phyloP scores from a whole-genome alignment of 64 coral and sea anemone species.

The Hydrozoanthus tunicans region DNA sequence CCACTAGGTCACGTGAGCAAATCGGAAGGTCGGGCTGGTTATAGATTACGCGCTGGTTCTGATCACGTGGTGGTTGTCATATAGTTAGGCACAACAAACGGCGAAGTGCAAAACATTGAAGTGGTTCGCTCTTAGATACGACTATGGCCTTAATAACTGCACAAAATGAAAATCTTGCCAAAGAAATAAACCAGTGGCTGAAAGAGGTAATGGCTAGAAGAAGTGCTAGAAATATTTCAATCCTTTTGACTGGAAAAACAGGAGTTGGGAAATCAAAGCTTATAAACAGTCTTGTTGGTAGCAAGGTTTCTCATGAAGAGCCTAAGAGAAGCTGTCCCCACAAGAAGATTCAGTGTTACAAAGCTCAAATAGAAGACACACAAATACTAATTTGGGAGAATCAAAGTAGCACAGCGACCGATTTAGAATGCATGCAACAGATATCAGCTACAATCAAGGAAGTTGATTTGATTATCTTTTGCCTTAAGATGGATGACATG shows the following conservation, averaged over 20 bases:
- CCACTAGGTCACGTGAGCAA: too few species aligned
- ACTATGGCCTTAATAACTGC: background rate
- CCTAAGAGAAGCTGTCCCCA: too few species aligned
- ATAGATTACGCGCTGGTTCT: too few species aligned
- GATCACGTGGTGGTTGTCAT: too few species aligned
- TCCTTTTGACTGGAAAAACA: background rate
- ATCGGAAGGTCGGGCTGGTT: too few species aligned
- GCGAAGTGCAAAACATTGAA: too few species aligned
- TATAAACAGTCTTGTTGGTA: background rate
- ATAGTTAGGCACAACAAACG: too few species aligned
- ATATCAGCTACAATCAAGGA: background rate
- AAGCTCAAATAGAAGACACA: background rate
- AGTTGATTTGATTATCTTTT: constrained; percentile 2
- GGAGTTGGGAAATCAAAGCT: constrained; percentile 8
- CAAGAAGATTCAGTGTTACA: background rate
- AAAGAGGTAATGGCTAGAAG: background rate
- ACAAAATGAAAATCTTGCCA: background rate
- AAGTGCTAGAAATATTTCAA: background rate
- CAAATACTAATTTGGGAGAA: background rate
- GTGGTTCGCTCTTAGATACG: too few species aligned
- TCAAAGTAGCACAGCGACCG: background rate
- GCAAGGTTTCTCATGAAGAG: background rate
- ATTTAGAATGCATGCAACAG: background rate
- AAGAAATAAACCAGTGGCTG: background rate
- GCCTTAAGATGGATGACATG: background rate